A percentile compares a stretch with the other conserved stretches of the same genome.
Evolutionary conservation across 2,888 invertebrate species (phyloP).

Genomic region (Drosophila testacea): DNA sequence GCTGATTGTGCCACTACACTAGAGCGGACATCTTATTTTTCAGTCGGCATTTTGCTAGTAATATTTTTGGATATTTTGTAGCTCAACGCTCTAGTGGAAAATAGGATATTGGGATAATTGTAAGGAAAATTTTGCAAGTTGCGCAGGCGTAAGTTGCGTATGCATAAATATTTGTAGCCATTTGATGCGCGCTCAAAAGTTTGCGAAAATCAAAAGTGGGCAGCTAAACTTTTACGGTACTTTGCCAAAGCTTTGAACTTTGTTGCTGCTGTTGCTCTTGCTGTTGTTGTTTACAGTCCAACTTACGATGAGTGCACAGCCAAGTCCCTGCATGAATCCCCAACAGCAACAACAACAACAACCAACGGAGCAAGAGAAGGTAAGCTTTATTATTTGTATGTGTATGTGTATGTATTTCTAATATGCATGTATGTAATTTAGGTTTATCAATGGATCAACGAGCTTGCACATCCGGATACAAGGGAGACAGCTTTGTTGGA

Average conservation of each 20-base stretch:
- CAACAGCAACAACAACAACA: slow-evolving; percentile 84
- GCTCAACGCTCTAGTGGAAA: background rate
- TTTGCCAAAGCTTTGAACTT: slow-evolving; percentile 12
- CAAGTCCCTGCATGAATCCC: slow-evolving; percentile 90
- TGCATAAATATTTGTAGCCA: background rate
- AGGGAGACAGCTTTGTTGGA: slow-evolving; percentile 98
- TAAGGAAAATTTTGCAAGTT: background rate
- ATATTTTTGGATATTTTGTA: slow-evolving; percentile 16
- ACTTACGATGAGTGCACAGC: slow-evolving; percentile 89
- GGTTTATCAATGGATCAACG: slow-evolving; percentile 85
- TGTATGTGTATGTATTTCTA: slow-evolving; percentile 3
- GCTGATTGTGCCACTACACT: slow-evolving; percentile 27
- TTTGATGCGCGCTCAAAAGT: slow-evolving; percentile 6
- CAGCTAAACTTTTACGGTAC: slow-evolving; percentile 18
- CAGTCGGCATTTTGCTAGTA: slow-evolving; percentile 49
- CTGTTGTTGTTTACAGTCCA: slow-evolving; percentile 10
- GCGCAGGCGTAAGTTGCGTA: slow-evolving; percentile 12
- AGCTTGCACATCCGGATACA: slow-evolving; percentile 95
- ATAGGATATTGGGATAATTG: background rate
- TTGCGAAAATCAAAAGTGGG: background rate
- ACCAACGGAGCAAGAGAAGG: slow-evolving; percentile 87
- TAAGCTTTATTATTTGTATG: slow-evolving; percentile 26
- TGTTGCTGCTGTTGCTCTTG: background rate
- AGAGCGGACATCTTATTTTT: slow-evolving; percentile 45
- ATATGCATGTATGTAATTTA: slow-evolving; percentile 29